A percentile compares a stretch with the other conserved stretches of the same genome.
These are phyloP conservation scores for Trematomus bernacchii DNA, from an alignment of 2,797 vertebrate species.

Conservation along the genomic window DNA sequence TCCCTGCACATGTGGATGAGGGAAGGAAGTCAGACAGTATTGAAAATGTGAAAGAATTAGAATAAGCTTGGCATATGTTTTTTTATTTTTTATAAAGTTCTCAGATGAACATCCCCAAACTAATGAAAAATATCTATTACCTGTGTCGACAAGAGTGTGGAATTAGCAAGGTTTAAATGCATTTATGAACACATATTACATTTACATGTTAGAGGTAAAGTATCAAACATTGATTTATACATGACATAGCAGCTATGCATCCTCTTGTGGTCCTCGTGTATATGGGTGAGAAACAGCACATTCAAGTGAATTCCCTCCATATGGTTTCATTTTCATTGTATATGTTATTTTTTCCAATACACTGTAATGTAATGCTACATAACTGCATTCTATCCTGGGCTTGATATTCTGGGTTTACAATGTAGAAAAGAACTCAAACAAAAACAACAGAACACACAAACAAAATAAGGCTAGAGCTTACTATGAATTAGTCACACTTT, in stretches of 20 bases:
- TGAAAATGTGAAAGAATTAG: constrained; percentile 73
- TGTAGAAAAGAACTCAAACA: constrained; percentile 27
- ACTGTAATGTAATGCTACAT: constrained; percentile 29
- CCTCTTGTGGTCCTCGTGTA: not conserved
- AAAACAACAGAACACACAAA: constrained; percentile 38
- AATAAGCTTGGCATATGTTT: constrained; percentile 62
- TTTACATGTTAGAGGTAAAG: constrained; percentile 3
- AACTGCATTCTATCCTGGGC: not conserved
- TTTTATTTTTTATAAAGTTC: constrained; percentile 46
- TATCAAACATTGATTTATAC: constrained; percentile 13
- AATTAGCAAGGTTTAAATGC: constrained; percentile 47
- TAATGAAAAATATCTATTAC: constrained; percentile 53
- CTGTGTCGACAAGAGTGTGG: constrained; percentile 26
- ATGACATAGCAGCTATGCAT: constrained; percentile 5
- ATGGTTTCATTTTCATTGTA: constrained; percentile 33
- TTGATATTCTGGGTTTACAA: constrained; percentile 44
- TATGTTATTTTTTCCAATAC: constrained; percentile 11
- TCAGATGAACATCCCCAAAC: constrained; percentile 52
- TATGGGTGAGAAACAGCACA: constrained; percentile 25
- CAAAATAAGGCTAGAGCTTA: constrained; percentile 35
- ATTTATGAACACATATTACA: constrained; percentile 25
- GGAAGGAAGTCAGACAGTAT: constrained; percentile 72
- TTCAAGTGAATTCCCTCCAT: constrained; percentile 13
- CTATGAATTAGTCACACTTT: constrained; percentile 50
- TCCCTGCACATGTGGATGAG: constrained; percentile 74